Conservation (phyloP, 2,888 invertebrate species). For the Stegophylla sp. region DNA sequence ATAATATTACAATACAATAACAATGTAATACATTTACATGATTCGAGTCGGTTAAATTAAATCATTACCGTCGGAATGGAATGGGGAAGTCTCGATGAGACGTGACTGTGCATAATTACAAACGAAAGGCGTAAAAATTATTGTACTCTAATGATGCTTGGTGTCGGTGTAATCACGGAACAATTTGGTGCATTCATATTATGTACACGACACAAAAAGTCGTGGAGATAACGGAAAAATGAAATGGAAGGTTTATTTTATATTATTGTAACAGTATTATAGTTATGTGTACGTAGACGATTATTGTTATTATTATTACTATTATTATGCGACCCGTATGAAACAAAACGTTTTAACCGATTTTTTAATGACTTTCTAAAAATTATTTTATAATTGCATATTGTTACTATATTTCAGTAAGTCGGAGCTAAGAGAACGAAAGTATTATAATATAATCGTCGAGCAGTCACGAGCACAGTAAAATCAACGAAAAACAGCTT, state of each 20-base stretch:
- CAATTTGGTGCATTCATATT: neutral
- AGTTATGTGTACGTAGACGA: too few species aligned
- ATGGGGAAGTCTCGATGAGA: neutral
- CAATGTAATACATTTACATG: too few species aligned
- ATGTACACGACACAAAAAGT: neutral
- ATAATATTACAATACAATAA: too few species aligned
- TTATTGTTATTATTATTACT: constrained; percentile 32
- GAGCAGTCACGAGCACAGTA: too few species aligned
- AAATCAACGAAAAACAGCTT: too few species aligned
- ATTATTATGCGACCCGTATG: neutral
- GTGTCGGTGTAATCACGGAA: neutral
- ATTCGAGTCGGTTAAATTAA: too few species aligned
- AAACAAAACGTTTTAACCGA: neutral
- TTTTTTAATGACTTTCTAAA: neutral
- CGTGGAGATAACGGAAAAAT: neutral
- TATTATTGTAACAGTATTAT: neutral
- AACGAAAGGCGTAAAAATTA: neutral
- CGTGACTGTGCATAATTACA: neutral
- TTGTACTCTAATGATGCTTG: constrained; percentile 2
- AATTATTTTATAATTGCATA: neutral
- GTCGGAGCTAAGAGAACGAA: too few species aligned
- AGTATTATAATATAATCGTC: too few species aligned
- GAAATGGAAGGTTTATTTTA: neutral
- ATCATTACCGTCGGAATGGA: neutral
- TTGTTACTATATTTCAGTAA: too few species aligned